Conservation (phyloP, 2,797 vertebrate species). For the Zalophus californianus region DNA sequence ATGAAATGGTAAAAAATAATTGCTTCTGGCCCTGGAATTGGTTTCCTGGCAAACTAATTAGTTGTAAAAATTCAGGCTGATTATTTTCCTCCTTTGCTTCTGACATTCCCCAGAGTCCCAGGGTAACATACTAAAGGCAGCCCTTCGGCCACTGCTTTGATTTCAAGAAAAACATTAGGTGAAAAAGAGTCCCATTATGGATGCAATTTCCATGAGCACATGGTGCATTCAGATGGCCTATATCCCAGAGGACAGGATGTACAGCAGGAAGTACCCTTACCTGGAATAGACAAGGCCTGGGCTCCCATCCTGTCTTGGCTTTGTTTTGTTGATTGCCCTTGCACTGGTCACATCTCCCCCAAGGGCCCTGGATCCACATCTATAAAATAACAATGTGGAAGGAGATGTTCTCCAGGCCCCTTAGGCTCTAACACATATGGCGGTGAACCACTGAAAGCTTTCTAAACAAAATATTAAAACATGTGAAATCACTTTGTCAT, state of each 20-base stretch:
- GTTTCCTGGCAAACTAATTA: conserved; percentile 25
- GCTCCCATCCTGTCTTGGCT: neutral
- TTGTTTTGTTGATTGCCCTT: neutral
- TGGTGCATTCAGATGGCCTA: neutral
- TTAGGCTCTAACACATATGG: neutral
- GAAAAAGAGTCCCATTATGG: neutral
- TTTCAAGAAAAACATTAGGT: neutral
- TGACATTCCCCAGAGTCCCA: neutral
- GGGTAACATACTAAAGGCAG: neutral
- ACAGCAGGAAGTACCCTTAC: neutral
- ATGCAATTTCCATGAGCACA: neutral
- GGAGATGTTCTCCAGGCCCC: neutral
- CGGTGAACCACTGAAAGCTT: neutral
- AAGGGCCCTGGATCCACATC: neutral
- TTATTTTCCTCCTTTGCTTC: neutral
- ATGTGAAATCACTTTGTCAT: neutral
- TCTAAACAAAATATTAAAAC: neutral
- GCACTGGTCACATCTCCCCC: neutral
- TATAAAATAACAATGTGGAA: neutral
- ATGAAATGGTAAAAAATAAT: neutral
- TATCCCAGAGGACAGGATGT: neutral
- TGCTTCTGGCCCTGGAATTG: neutral
- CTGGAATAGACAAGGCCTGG: neutral
- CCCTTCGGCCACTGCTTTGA: neutral
- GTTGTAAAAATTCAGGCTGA: neutral